phyloP scores from a whole-genome alignment of 2,113 vertebrate species.

The Rafetus swinhoei region DNA sequence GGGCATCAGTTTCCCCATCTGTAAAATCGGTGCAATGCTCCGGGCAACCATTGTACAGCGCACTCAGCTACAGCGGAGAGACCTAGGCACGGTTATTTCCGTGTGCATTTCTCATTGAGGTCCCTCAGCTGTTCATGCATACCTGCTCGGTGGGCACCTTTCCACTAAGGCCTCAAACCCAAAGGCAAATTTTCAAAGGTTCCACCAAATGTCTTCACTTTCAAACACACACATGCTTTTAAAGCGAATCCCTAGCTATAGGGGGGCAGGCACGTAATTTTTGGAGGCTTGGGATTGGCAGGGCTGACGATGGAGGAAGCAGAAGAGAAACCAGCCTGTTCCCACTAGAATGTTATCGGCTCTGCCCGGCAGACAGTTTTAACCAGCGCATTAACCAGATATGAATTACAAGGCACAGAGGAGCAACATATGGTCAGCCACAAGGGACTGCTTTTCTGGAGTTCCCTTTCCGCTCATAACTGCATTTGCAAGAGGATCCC shows the following conservation, averaged over 20 bases:
- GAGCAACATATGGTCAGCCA: conserved; percentile 67
- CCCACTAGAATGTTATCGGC: conserved; percentile 55
- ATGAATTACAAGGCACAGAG: conserved; percentile 61
- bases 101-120: neutral
- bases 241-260: neutral
- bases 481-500: conserved; percentile 64
- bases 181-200: neutral
- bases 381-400: conserved; percentile 53
- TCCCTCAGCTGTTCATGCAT: neutral
- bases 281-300: conserved; percentile 34
- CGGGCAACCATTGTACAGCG: neutral
- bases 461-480: conserved; percentile 26
- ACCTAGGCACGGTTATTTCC: neutral
- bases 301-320: conserved; percentile 60
- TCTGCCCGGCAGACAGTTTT: conserved; percentile 49
- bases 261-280: conserved; percentile 30
- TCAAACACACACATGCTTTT: neutral
- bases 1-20: neutral
- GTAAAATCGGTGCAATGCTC: neutral
- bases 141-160: neutral
- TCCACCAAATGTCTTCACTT: neutral
- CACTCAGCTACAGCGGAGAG: neutral
- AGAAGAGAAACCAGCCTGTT: conserved; percentile 59
- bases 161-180: neutral
- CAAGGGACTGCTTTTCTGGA: conserved; percentile 65